A percentile compares a stretch with the other conserved stretches of the same genome.
Conservation (phyloP, 2,888 invertebrate species). For the Tryphoninae sp. region DNA sequence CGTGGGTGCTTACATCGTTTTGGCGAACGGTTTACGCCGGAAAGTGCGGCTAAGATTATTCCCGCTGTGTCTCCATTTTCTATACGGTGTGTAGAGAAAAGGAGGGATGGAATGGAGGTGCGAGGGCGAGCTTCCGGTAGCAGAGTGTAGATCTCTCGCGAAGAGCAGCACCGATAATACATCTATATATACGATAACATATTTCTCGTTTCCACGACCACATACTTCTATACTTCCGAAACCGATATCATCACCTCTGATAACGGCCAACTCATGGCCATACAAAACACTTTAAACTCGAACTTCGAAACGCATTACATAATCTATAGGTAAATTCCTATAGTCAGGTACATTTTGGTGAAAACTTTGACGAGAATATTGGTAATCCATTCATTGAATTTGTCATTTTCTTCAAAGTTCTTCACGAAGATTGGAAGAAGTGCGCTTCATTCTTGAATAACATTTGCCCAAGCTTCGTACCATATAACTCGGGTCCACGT, state of each 20-base stretch:
- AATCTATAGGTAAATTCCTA: neutral
- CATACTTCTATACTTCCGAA: neutral
- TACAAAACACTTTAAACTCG: conserved; percentile 16
- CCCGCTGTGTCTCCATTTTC: conserved; percentile 12
- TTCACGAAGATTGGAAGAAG: neutral
- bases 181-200: neutral
- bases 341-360: neutral
- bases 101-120: neutral
- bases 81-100: neutral
- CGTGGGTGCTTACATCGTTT: conserved; percentile 40
- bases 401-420: conserved; percentile 4
- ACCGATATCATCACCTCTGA: conserved; percentile 8
- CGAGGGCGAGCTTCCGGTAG: conserved; percentile 16
- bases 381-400: conserved; percentile 17
- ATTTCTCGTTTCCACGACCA: conserved; percentile 5
- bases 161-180: conserved; percentile 4
- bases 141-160: conserved; percentile 7
- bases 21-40: conserved; percentile 43
- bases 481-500: neutral
- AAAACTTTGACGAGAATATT: neutral
- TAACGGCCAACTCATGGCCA: conserved; percentile 25
- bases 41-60: conserved; percentile 49
- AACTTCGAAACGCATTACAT: neutral
- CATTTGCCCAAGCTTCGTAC: neutral
- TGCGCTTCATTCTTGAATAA: conserved; percentile 13